Evolutionary conservation across 2,888 invertebrate species (phyloP), one percentile per base, ranked within the genome.

Genomic region (Drosophila nr. medialis): DNA sequence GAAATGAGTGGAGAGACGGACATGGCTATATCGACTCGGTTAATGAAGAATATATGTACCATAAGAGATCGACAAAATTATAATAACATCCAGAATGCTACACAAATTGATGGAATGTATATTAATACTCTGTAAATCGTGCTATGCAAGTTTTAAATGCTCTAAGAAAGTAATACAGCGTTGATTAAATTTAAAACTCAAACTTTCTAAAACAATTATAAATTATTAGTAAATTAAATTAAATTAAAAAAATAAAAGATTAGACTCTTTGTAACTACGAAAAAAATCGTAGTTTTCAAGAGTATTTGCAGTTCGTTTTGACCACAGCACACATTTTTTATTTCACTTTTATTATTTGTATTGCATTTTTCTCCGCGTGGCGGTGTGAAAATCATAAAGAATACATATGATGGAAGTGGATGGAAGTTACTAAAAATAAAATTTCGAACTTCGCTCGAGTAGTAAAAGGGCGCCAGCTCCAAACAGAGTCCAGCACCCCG

Each of bases 311-410:
- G 0, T 30, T 62, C 64, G 61, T 1, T 8, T 30, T 13, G 2
- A 13, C 10, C 7, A 6, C 1, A 8, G 0, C 1, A n/a, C 6
- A 24, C 13, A 30, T 49, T n/a, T 27, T 51, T 58, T 38, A 68
- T 60, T 42, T 42, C 27, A 40, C 36, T 74, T 78, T 75, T 86
- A 65, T 73, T 87, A 83, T 88, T 81, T 86, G 67, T 78, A 66
- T 69, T 72, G 75, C 71, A 75, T 72, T 84, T 66, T 73, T 65
- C 54, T 53, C 34, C 62, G 53, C 66, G 63, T 66, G 63, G 55
- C 61, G 70, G 77, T 63, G 84, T 81, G 72, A 86, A 85, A 86
- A 86, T 80, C 84, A 80, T 86, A 79, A 89, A 81, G 84, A 79
- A 79, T 75, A 67, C 81, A 89, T 69, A 73, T 73, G 89, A 32